These are phyloP conservation scores for Pimephales promelas DNA, from an alignment of 2,113 vertebrate genomes.

Conservation along the genomic window DNA sequence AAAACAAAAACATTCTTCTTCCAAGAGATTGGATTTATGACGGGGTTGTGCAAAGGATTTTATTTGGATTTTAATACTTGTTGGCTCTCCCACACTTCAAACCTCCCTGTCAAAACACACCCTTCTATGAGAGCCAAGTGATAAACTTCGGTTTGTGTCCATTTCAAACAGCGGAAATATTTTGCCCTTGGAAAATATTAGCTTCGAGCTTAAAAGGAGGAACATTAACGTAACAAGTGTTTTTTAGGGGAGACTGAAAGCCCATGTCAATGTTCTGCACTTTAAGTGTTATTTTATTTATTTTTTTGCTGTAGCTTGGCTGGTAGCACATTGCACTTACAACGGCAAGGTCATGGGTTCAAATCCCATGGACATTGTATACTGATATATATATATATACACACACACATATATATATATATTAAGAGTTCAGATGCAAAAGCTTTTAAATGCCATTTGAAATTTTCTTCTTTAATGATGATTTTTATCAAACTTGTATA, in stretches of 20 bases:
- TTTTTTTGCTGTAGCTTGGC: background rate
- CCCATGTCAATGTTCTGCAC: background rate
- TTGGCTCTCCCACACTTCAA: constrained; percentile 14
- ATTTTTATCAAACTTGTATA: no score
- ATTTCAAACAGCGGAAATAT: constrained; percentile 25
- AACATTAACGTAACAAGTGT: background rate
- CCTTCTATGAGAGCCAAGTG: constrained; percentile 17
- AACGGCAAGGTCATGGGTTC: background rate
- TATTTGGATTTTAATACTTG: constrained; percentile 37
- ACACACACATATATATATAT: no score
- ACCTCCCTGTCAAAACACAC: constrained; percentile 15
- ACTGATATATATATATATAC: background rate
- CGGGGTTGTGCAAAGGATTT: constrained; percentile 25
- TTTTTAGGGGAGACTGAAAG: constrained; percentile 3
- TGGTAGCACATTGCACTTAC: background rate
- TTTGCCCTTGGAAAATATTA: constrained; percentile 10
- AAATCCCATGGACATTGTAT: background rate
- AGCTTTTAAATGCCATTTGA: no score
- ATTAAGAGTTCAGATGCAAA: no score
- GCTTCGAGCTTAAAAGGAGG: background rate
- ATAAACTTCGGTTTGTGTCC: constrained; percentile 3
- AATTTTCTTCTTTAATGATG: no score
- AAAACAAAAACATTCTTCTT: constrained; percentile 40
- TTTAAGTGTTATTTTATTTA: background rate
- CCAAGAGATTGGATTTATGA: constrained; percentile 17